A percentile compares a stretch with the other conserved stretches of the same genome.
Conservation (phyloP, 2,113 vertebrate genomes). For the Campylomormyrus tamandua region DNA sequence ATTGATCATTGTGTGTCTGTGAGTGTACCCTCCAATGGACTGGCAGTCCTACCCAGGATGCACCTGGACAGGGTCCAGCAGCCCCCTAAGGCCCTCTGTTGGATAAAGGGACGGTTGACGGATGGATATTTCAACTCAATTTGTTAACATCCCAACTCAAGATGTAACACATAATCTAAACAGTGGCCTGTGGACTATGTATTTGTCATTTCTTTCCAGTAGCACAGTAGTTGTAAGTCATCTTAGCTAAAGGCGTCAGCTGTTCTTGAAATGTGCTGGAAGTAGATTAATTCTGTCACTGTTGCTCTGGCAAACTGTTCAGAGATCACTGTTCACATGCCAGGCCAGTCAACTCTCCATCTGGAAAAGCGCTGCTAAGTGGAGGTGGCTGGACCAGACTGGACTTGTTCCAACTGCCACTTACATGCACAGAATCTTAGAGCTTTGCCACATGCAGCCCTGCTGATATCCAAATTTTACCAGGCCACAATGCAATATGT, state of each 20-base stretch:
- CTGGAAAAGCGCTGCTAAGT: background rate
- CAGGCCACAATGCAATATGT: background rate
- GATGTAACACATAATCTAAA: background rate
- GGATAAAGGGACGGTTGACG: background rate
- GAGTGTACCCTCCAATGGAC: background rate
- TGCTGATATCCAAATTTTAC: background rate
- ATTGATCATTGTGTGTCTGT: background rate
- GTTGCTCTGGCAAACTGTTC: background rate
- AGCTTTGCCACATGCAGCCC: background rate
- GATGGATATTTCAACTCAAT: background rate
- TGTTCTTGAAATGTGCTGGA: background rate
- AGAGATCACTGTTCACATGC: background rate
- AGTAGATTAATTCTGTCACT: constrained; percentile 8
- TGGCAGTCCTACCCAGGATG: background rate
- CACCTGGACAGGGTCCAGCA: background rate
- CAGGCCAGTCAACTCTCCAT: constrained; percentile 3
- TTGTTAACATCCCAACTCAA: background rate
- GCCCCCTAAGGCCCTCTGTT: background rate
- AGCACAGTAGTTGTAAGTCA: background rate
- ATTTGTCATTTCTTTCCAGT: background rate
- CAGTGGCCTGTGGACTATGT: background rate
- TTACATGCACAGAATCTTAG: background rate
- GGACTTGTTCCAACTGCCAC: background rate
- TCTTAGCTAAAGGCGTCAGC: background rate
- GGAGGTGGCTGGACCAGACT: background rate